These are phyloP conservation scores for Chaenodraco wilsoni DNA, from an alignment of 2,797 vertebrate species.

Conservation along the genomic window DNA sequence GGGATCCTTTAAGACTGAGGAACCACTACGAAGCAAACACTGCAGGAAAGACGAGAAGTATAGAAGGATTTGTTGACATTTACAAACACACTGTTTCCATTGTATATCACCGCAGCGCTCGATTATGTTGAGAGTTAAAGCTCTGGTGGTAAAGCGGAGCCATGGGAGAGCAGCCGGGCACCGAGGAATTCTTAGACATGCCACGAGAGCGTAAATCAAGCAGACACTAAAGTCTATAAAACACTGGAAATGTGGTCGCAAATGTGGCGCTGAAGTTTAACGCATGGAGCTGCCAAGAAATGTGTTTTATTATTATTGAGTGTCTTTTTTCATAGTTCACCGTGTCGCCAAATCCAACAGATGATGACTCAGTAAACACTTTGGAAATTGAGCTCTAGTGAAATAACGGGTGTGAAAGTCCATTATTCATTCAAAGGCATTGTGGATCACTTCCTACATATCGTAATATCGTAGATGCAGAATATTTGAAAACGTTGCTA, in stretches of 20 bases:
- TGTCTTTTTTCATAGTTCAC: not conserved
- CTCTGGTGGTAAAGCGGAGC: constrained; percentile 35
- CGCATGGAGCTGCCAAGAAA: too few relatives aligned
- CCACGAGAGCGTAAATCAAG: constrained; percentile 60
- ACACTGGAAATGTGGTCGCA: not conserved
- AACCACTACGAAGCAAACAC: constrained; percentile 41
- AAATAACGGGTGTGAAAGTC: not conserved
- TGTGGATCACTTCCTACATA: not conserved
- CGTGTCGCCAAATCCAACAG: not conserved
- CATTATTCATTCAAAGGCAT: not conserved
- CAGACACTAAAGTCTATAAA: constrained; percentile 43
- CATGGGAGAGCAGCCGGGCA: constrained; percentile 49
- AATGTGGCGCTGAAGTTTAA: too few relatives aligned
- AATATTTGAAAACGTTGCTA: not conserved
- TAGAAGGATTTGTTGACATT: constrained; percentile 44
- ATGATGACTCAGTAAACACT: not conserved
- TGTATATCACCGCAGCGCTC: constrained; percentile 59
- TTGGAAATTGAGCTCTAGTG: not conserved
- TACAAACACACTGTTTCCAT: constrained; percentile 64
- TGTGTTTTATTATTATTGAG: not conserved
- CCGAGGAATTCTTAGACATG: constrained; percentile 73
- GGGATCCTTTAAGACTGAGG: constrained; percentile 47
- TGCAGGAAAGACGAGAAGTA: constrained; percentile 32
- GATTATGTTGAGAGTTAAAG: constrained; percentile 58
- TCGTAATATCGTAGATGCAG: not conserved